Conservation (phyloP, 2,797 vertebrate species). For the Merluccius polli region DNA sequence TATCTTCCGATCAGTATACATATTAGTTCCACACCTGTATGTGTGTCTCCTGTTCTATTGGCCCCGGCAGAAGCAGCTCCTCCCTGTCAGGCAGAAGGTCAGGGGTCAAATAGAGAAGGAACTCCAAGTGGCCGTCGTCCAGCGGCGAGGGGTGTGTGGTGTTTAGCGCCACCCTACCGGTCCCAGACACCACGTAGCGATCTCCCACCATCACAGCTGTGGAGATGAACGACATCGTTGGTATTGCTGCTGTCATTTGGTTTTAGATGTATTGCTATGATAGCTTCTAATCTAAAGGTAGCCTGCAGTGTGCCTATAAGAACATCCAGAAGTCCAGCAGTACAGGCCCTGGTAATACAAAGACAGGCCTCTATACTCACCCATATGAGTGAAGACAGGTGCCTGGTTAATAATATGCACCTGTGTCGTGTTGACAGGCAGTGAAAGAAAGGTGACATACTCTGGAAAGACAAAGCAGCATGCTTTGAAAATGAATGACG, state of each 20-base stretch:
- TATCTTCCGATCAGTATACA: background rate
- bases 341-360: too few species aligned
- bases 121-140: conserved; percentile 80
- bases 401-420: conserved; percentile 78
- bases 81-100: conserved; percentile 83
- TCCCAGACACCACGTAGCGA: conserved; percentile 81
- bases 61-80: conserved; percentile 79
- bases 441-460: conserved; percentile 84
- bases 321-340: background rate
- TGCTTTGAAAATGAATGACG: conserved; percentile 30
- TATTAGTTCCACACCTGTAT: conserved; percentile 77
- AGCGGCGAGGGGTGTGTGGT: conserved; percentile 79
- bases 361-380: conserved; percentile 64
- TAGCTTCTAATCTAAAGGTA: background rate
- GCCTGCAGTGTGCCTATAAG: background rate
- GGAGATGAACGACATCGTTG: conserved; percentile 3
- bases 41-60: conserved; percentile 72
- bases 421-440: conserved; percentile 78
- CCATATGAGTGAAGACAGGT: conserved; percentile 92
- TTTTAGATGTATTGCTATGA: background rate
- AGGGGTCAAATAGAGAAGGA: conserved; percentile 77
- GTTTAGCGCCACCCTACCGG: conserved; percentile 72
- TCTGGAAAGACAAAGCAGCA: conserved; percentile 65
- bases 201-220: conserved; percentile 78
- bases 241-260: background rate